Conservation (phyloP, 2,888 invertebrate genomes). For the Dermolepida albohirtum region DNA sequence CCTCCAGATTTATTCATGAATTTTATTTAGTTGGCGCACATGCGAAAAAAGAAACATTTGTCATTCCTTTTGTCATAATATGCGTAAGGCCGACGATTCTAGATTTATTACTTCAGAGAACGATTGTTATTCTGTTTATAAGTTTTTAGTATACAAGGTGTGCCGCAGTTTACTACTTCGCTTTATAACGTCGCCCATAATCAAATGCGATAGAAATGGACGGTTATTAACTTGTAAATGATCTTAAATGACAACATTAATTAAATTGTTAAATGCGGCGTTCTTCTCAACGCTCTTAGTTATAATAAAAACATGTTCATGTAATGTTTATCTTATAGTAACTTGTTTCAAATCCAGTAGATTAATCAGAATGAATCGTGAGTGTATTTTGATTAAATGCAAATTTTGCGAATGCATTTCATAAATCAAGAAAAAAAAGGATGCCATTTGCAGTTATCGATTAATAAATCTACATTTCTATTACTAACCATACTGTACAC, state of each 20-base stretch:
- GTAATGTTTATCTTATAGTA: neutral
- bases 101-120: slow-evolving; percentile 43
- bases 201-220: slow-evolving; percentile 11
- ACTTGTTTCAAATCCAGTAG: neutral
- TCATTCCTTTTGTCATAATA: slow-evolving; percentile 37
- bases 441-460: too few species aligned
- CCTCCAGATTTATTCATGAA: slow-evolving; percentile 32
- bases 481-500: too few species aligned
- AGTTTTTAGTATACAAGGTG: slow-evolving; percentile 37
- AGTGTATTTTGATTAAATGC: too few species aligned
- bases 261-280: slow-evolving; percentile 25
- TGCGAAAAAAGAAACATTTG: slow-evolving; percentile 30
- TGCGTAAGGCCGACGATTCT: slow-evolving; percentile 37
- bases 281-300: slow-evolving; percentile 6
- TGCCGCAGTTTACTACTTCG: slow-evolving; percentile 32
- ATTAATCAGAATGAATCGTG: too few species aligned
- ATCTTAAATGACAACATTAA: slow-evolving; percentile 35
- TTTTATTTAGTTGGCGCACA: slow-evolving; percentile 7
- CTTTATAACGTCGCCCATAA: slow-evolving; percentile 7
- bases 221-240: slow-evolving; percentile 31
- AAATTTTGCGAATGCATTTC: too few species aligned
- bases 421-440: too few species aligned
- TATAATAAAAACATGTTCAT: slow-evolving; percentile 3
- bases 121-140: slow-evolving; percentile 36
- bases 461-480: too few species aligned